Evolutionary conservation across 2,888 invertebrate genomes (phyloP), one percentile per base, ranked within the genome.

Genomic region (Leptura quadrifasciata): DNA sequence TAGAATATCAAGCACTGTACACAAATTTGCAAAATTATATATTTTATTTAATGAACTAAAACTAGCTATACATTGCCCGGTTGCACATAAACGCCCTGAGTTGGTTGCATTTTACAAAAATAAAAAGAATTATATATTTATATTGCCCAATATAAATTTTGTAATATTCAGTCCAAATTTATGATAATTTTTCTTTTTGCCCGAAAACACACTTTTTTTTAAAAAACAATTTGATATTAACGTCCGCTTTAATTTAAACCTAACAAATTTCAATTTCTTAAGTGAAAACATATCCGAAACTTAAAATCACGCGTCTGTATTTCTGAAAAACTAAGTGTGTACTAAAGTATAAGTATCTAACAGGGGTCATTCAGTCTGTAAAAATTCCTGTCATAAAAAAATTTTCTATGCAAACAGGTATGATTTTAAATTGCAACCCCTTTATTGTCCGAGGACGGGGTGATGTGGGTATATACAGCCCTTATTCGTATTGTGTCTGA

Each of bases 31-130:
- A 39, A 21, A 18, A 20, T 57, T 60, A 60, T 18, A 18, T 58
- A 69, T 67, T 31, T 17, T 55, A n/a, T n/a, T 60, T 60, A 39
- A 65, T 35, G 60, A 71, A 69, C 39, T 69, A 69, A 58, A n/a
- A 72, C 54, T 73, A 75, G 65, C 58, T 73, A 80, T 75, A 77
- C 76, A 78, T 74, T 80, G 88, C 88, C 88, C 88, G 88, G 87
- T 88, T 88, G 87, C 88, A 89, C 88, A 82, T 82, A 76, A 80
- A 83, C 85, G 88, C 89, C 89, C 89, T 89, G 88, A 88, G 89
- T 83, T 87, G 85, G 86, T 88, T 88, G 82, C 87, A 85, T 85
- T 71, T 73, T 81, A 27, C 47, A 15, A 52, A 73, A 70, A 55
- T 60, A 61, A 27, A 70, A 47, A 24, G 24, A 39, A 27, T 58